Evolutionary conservation across 2,797 vertebrate genomes (phyloP).

Genomic region (Tolypeutes matacus): DNA sequence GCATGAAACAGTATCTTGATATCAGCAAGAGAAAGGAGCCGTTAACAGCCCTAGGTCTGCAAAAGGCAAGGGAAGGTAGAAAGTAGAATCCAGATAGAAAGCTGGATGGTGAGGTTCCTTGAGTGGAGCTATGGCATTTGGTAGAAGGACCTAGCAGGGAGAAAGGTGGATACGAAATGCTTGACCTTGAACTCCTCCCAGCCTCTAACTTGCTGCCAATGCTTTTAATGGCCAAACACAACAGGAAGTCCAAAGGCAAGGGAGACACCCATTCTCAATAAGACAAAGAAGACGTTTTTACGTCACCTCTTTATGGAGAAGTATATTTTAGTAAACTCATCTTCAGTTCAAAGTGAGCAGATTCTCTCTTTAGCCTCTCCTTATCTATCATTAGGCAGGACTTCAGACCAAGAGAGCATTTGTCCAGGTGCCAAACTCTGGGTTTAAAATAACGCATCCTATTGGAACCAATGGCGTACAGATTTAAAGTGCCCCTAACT

Average conservation of each 20-base stretch:
- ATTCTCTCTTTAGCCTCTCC: not conserved
- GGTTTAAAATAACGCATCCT: slow-evolving; percentile 1
- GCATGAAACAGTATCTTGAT: not conserved
- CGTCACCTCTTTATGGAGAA: not conserved
- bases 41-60: not conserved
- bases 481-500: slow-evolving; percentile 61
- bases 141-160: not conserved
- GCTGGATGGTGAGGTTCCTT: not conserved
- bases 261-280: not conserved
- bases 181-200: not conserved
- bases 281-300: not conserved
- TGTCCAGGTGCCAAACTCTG: slow-evolving; percentile 22
- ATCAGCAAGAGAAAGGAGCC: not conserved
- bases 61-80: not conserved
- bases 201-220: not conserved
- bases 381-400: not conserved
- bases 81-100: not conserved
- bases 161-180: not conserved
- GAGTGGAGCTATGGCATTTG: not conserved
- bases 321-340: slow-evolving; percentile 25
- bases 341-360: slow-evolving; percentile 20
- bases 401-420: slow-evolving; percentile 3
- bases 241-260: not conserved
- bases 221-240: not conserved
- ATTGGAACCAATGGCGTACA: slow-evolving; percentile 28